These are phyloP conservation scores for Connochaetes taurinus DNA, from an alignment of 2,113 vertebrate species.

Conservation along the genomic window DNA sequence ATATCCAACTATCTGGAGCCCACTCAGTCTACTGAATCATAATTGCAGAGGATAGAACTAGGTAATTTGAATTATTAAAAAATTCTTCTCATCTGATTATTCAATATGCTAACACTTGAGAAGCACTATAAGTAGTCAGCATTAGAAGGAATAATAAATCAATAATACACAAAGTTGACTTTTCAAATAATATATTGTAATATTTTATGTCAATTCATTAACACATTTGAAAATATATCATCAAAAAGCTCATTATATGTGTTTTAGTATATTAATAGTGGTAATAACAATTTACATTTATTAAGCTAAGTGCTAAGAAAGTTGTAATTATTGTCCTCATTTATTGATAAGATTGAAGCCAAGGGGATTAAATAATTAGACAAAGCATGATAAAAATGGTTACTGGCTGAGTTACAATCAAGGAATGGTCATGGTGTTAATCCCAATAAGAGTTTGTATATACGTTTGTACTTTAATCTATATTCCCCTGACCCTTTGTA, in stretches of 20 bases:
- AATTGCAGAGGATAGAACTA: not conserved
- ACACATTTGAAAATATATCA: not conserved
- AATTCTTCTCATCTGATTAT: not conserved
- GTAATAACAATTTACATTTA: not conserved
- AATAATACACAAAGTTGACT: not conserved
- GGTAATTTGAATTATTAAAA: not conserved
- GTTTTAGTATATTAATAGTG: not conserved
- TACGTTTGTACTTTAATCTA: not conserved
- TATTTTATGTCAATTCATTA: not conserved
- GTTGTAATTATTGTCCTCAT: not conserved
- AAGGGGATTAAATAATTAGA: not conserved
- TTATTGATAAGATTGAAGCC: not conserved
- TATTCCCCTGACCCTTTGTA: not conserved
- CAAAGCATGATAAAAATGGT: not conserved
- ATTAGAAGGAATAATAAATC: not conserved
- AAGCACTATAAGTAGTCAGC: not conserved
- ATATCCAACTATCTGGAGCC: not conserved
- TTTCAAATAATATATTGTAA: not conserved
- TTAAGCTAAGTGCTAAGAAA: not conserved
- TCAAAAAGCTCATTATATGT: not conserved
- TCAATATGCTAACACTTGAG: not conserved
- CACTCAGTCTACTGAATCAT: not conserved
- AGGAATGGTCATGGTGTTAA: not conserved
- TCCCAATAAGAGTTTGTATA: not conserved
- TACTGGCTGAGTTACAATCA: not conserved